Percentiles rank a stretch among this genome's conserved stretches.
phyloP scores from a whole-genome alignment of 2,113 vertebrate genomes.

The Origma solitaria region DNA sequence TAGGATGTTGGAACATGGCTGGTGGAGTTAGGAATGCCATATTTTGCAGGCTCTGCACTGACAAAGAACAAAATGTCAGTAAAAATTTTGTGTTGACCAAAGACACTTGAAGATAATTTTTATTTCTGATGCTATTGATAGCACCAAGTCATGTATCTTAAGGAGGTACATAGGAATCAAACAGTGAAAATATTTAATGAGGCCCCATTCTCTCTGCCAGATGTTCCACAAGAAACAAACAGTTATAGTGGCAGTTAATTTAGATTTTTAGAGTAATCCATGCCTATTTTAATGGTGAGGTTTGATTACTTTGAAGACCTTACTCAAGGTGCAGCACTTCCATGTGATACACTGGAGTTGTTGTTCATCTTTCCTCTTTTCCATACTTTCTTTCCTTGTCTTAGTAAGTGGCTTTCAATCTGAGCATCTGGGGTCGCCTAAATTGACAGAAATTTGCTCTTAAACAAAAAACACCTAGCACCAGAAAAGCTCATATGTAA shows the following conservation, averaged over 20 bases:
- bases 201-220: neutral
- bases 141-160: neutral
- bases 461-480: fast-evolving
- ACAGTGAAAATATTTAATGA: neutral
- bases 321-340: neutral
- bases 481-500: neutral
- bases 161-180: neutral
- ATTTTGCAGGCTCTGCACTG: neutral
- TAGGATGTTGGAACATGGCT: neutral
- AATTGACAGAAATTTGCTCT: neutral
- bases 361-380: neutral
- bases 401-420: neutral
- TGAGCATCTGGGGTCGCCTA: neutral
- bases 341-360: fast-evolving
- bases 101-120: neutral
- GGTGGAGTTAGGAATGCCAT: neutral
- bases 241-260: neutral
- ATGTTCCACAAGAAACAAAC: neutral
- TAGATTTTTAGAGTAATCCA: neutral
- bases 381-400: neutral
- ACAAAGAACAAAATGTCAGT: neutral
- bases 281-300: neutral
- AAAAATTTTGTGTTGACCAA: neutral
- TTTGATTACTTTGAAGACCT: neutral
- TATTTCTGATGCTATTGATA: neutral